These are phyloP conservation scores for Nerophis ophidion DNA, from an alignment of 2,113 vertebrate species.

Conservation along the genomic window DNA sequence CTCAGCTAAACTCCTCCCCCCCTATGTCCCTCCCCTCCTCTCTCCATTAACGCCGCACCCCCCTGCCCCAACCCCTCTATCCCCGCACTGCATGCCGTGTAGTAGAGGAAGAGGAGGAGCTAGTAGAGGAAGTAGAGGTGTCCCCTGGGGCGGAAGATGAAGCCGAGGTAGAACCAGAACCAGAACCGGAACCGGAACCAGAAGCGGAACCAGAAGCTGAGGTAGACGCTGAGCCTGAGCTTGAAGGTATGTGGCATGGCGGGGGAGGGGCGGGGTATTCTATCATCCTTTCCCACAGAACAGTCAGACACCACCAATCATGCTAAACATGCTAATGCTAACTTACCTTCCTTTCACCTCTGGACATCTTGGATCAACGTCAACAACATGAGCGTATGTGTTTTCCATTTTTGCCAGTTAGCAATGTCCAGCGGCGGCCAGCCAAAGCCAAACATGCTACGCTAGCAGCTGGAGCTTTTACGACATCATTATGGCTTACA, in stretches of 20 bases:
- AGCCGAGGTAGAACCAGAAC: conserved; percentile 49
- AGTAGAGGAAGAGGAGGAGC: conserved; percentile 70
- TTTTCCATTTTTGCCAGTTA: no score
- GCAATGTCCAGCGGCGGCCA: no score
- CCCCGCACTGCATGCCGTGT: conserved; percentile 62
- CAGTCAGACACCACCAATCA: conserved; percentile 34
- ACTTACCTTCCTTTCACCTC: conserved; percentile 45
- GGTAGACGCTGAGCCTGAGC: conserved; percentile 43
- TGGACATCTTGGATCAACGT: not conserved
- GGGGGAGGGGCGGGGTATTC: conserved; percentile 52
- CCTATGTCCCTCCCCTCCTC: not conserved
- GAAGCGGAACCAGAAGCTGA: conserved; percentile 55
- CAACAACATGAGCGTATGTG: no score
- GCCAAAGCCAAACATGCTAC: no score
- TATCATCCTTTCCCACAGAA: conserved; percentile 63
- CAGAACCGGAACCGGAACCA: conserved; percentile 48
- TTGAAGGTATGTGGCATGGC: conserved; percentile 78
- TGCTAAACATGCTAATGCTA: conserved; percentile 45
- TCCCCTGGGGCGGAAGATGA: conserved; percentile 69
- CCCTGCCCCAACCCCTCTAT: conserved; percentile 50
- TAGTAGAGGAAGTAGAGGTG: conserved; percentile 73
- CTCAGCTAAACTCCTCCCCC: conserved; percentile 19
- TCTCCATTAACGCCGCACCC: conserved; percentile 43
- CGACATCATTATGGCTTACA: no score
- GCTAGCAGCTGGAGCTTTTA: no score